phyloP scores from a whole-genome alignment of 2,888 invertebrate species.

The Nymphalis c-album region DNA sequence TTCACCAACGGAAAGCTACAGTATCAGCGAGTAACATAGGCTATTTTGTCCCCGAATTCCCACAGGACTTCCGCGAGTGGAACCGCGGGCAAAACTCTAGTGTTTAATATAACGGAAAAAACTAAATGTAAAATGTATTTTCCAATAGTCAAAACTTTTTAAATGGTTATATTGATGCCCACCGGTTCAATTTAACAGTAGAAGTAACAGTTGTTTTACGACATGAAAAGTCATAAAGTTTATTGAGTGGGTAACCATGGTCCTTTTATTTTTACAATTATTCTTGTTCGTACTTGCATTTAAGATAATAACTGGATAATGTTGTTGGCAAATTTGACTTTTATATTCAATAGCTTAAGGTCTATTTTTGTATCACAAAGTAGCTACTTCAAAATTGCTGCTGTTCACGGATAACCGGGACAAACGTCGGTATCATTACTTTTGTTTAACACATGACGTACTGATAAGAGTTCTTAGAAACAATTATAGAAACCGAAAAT shows the following conservation, averaged over 20 bases:
- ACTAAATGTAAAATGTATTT: conserved; percentile 4
- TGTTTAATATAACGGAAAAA: not conserved
- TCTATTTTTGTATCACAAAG: not conserved
- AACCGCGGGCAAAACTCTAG: too few species aligned
- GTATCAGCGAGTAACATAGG: too few species aligned
- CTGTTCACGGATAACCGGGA: conserved; percentile 18
- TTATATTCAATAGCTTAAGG: not conserved
- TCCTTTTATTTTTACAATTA: conserved; percentile 42
- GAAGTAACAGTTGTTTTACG: conserved; percentile 53
- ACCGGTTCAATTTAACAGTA: not conserved
- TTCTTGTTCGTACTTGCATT: conserved; percentile 51
- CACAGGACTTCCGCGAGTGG: too few species aligned
- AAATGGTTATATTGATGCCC: conserved; percentile 16
- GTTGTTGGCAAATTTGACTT: not conserved
- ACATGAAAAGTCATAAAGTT: conserved; percentile 55
- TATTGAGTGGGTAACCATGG: conserved; percentile 53
- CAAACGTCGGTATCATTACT: conserved; percentile 26
- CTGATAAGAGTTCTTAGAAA: conserved; percentile 48
- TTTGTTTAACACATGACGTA: conserved; percentile 29
- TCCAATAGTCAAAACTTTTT: conserved; percentile 22
- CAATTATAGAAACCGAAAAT: conserved; percentile 42
- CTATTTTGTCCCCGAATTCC: too few species aligned
- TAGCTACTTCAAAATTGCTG: not conserved
- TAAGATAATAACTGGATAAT: not conserved
- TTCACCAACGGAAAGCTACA: too few species aligned